Evolutionary conservation across 2,888 invertebrate genomes (phyloP).

Genomic region (Xestia xanthographa): DNA sequence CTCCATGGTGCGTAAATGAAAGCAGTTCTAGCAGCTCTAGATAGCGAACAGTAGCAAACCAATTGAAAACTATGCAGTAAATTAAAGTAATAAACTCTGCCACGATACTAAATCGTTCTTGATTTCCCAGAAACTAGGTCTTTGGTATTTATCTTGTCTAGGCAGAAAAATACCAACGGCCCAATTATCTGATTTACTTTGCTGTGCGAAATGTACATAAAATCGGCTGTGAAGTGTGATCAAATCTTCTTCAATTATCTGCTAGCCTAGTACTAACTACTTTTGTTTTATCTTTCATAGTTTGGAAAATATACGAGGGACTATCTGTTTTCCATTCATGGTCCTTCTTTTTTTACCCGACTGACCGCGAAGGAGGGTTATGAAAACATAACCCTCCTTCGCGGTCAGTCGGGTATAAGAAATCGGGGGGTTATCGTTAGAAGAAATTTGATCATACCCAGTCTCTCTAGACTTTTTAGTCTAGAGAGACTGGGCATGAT

Average conservation of each 20-base stretch:
- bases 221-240: background rate
- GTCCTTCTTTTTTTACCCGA: background rate
- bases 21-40: slow-evolving; percentile 19
- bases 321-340: background rate
- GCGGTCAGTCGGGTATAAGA: too few species aligned
- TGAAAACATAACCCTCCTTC: too few species aligned
- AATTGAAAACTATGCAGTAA: slow-evolving; percentile 34
- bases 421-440: too few species aligned
- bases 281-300: background rate
- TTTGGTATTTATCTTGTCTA: slow-evolving; percentile 34
- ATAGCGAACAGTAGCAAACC: slow-evolving; percentile 12
- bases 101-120: slow-evolving; percentile 24
- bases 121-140: slow-evolving; percentile 37
- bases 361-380: background rate
- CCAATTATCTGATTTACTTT: slow-evolving; percentile 22
- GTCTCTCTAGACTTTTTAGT: too few species aligned
- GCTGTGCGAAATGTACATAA: background rate
- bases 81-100: slow-evolving; percentile 42
- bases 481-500: background rate
- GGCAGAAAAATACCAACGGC: slow-evolving; percentile 19
- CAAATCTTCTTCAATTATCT: background rate
- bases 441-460: too few species aligned
- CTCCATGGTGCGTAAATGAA: slow-evolving; percentile 17
- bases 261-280: background rate
- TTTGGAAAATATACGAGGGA: background rate